A percentile compares a stretch with the other conserved stretches of the same genome.
Conservation (phyloP, 2,888 invertebrate genomes). For the Coecobrya sp. region DNA sequence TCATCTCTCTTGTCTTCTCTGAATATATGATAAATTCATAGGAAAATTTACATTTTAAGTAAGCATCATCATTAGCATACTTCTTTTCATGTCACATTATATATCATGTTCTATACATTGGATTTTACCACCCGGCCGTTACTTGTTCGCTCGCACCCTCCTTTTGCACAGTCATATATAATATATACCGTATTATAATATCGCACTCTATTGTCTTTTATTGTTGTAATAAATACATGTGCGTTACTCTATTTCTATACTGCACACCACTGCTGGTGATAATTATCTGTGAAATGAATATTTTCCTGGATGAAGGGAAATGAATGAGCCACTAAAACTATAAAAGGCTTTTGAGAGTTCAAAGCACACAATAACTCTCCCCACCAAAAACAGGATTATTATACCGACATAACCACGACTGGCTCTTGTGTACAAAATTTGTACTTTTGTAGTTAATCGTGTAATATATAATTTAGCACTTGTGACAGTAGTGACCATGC, state of each 20-base stretch:
- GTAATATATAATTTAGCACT: conserved; percentile 16
- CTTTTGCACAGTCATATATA: background rate
- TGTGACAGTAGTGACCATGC: no score
- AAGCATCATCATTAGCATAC: conserved; percentile 27
- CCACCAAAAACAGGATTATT: conserved; percentile 2
- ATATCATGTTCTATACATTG: background rate
- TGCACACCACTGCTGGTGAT: conserved; percentile 30
- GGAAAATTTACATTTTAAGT: conserved; percentile 58
- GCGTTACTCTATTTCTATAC: background rate
- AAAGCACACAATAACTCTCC: conserved; percentile 15
- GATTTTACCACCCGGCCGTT: background rate
- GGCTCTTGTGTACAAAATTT: conserved; percentile 5
- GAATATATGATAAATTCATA: conserved; percentile 13
- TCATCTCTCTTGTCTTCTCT: background rate
- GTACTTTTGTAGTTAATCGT: conserved; percentile 11
- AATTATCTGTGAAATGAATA: conserved; percentile 59
- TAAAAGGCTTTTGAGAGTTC: conserved; percentile 5
- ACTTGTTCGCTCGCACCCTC: background rate
- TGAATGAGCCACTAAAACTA: conserved; percentile 42
- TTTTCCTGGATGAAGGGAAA: conserved; percentile 39
- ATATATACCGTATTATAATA: no score
- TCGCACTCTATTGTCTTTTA: conserved; percentile 33
- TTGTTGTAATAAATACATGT: conserved; percentile 6
- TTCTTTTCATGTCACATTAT: background rate
- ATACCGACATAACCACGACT: background rate